Evolutionary conservation across 2,113 vertebrate genomes (phyloP), one percentile per base, ranked within the genome.

Genomic region (Nothoprocta pentlandii): DNA sequence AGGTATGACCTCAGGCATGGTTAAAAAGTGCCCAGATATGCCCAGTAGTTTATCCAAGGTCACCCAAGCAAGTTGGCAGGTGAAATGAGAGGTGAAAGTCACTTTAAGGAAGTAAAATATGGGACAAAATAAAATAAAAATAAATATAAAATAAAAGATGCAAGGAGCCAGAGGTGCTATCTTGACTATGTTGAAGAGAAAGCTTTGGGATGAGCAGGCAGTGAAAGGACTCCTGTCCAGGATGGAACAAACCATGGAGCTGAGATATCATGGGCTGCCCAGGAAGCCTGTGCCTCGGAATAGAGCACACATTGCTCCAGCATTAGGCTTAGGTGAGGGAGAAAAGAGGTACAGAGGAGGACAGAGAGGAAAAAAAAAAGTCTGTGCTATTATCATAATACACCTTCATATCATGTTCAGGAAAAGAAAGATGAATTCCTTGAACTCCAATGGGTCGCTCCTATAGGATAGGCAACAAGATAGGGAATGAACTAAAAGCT

Each of bases 291-390:
- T 1, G 5, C 59, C 19, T 53, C 34, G 19, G 6, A 17, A 12
- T 8, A 59, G 8, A 20, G 12, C 10, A 32, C 1, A 0, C 25
- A 2, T 53, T 73, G 66, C 59, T 73, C 36, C 39, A 47, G 8
- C 23, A 9, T 16, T 46, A 0, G 59, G 14, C 25, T 79, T 54
- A 17, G 17, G 13, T 1, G 2, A 79, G 41, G 3, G 14, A 10
- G 26, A 25, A 49, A 36, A 49, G 8, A 77, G 36, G 47, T 7
- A 36, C 30, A 21, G 25, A 61, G 25, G 6, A 75, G 19, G 25
- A 16, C 14, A 75, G 68, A 80, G 49, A 14, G 79, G 16, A 28
- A 61, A 28, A 25, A 64, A 58, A n/a, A 71, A 22, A 12, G 54
- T 5, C 12, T 73, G 36, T 73, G 28, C 36, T 73, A 17, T 44